phyloP scores from a whole-genome alignment of 2,113 vertebrate species.

The Isurus oxyrinchus region DNA sequence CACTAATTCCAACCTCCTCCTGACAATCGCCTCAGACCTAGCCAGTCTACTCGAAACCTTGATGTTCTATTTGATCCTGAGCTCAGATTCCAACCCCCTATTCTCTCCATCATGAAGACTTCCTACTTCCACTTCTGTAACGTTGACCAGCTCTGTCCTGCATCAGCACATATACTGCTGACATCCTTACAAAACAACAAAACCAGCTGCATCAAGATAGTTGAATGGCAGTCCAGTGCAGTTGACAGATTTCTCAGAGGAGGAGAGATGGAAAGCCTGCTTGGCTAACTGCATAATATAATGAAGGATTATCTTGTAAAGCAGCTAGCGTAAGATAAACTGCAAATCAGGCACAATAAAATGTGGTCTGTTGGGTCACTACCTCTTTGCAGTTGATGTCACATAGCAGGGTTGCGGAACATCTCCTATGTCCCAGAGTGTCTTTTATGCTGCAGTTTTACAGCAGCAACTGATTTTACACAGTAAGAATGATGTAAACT shows the following conservation, averaged over 20 bases:
- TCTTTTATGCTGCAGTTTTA: neutral
- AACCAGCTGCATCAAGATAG: neutral
- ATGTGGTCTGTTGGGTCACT: neutral
- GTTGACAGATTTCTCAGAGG: neutral
- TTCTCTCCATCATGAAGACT: neutral
- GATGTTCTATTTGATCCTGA: neutral
- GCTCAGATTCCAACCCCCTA: neutral
- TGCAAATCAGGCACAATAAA: too few relatives aligned
- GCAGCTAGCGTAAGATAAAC: too few relatives aligned
- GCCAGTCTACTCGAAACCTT: neutral
- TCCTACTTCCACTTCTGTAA: neutral
- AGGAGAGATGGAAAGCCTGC: neutral
- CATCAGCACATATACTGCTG: neutral
- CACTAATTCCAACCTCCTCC: neutral
- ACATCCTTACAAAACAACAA: neutral
- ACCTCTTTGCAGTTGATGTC: neutral
- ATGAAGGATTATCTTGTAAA: too few relatives aligned
- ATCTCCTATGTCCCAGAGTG: neutral
- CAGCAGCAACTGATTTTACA: neutral
- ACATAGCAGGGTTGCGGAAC: neutral
- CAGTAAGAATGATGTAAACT: neutral
- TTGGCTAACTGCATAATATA: too few relatives aligned
- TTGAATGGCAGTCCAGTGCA: neutral
- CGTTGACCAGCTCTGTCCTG: neutral
- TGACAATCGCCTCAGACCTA: neutral